A percentile compares a stretch with the other conserved stretches of the same genome.
phyloP scores from a whole-genome alignment of 2,888 invertebrate genomes.

The Nemapogon koenigi region DNA sequence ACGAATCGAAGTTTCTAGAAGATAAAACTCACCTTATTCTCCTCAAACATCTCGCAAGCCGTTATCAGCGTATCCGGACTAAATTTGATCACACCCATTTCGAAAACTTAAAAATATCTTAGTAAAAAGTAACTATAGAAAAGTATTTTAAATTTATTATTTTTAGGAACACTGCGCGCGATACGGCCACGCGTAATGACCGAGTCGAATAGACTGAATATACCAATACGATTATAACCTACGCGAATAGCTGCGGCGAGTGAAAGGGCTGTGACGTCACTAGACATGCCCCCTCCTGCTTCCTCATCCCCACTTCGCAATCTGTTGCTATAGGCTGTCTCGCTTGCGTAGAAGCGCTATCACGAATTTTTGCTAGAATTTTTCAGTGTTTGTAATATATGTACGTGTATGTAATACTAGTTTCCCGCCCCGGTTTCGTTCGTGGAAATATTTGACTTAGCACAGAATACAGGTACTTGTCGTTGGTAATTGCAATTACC shows the following conservation, averaged over 20 bases:
- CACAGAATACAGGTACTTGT: too few species aligned
- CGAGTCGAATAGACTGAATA: constrained; percentile 63
- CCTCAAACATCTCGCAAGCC: constrained; percentile 55
- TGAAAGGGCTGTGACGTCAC: constrained; percentile 68
- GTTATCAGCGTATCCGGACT: constrained; percentile 52
- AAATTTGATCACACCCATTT: constrained; percentile 57
- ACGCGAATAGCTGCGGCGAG: constrained; percentile 34
- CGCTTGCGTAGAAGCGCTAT: constrained; percentile 20
- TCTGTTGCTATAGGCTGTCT: constrained; percentile 48
- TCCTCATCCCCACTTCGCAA: constrained; percentile 20
- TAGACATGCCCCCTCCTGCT: constrained; percentile 23
- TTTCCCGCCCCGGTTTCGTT: too few species aligned
- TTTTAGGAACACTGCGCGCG: constrained; percentile 46
- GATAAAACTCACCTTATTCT: constrained; percentile 53
- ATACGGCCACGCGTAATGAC: constrained; percentile 53
- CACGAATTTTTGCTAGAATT: too few species aligned
- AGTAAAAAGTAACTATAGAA: neutral
- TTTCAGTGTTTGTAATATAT: too few species aligned
- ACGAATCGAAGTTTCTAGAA: too few species aligned
- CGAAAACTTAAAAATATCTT: constrained; percentile 11
- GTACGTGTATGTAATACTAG: too few species aligned
- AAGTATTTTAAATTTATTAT: constrained; percentile 18
- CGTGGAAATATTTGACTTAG: too few species aligned
- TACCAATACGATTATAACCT: constrained; percentile 20
- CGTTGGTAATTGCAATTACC: too few species aligned